Base-by-base conservation (phyloP, 1,140 invertebrate genomes). In the Archegozetes longisetosus region DNA sequence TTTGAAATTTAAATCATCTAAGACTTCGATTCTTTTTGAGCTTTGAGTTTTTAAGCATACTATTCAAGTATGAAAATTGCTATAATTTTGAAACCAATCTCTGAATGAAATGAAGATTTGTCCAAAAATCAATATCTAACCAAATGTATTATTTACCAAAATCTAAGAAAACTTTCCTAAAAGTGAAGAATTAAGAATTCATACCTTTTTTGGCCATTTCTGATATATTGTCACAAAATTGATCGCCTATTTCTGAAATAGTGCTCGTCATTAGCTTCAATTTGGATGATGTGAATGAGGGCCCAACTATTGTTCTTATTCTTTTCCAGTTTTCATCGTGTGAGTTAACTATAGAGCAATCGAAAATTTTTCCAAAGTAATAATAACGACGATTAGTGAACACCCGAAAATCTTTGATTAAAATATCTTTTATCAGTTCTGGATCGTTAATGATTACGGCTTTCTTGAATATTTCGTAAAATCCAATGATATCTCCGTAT, bases 391-490 rank as follows among this genome's bases (percentile, higher is more conserved):
- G 49, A 3, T 61, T 29, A 4, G 63, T n/a, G 49, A 67, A 66
- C 2, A 61, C 57, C 17, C 62, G 56, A 40, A 64, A 63, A 57
- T 67, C 63, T 61, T 65, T 65, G 17, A 65, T 61, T 20, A 58
- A 48, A 23, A 67, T 63, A n/a, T 63, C 50, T 26, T 49, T 48
- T 0, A 65, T 46, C 22, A 64, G 48, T 14, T 65, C 54, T 3
- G 57, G 54, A 53, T 67, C 64, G 9, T 20, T 61, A 3, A 65
- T 29, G 0, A 62, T 25, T 1, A 66, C 9, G 0, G 55, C 14
- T 0, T 57, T 48, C 13, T 22, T 3, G 3, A 22, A 14, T 2
- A 52, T 55, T 17, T 29, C 32, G 46, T 59, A 64, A 26, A 26
- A 17, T 6, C 61, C 55, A 62, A 25, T 27, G 1, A 61, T 50